A percentile compares a stretch with the other conserved stretches of the same genome.
phyloP scores from a whole-genome alignment of 2,113 vertebrate species.

The Strigops habroptila region DNA sequence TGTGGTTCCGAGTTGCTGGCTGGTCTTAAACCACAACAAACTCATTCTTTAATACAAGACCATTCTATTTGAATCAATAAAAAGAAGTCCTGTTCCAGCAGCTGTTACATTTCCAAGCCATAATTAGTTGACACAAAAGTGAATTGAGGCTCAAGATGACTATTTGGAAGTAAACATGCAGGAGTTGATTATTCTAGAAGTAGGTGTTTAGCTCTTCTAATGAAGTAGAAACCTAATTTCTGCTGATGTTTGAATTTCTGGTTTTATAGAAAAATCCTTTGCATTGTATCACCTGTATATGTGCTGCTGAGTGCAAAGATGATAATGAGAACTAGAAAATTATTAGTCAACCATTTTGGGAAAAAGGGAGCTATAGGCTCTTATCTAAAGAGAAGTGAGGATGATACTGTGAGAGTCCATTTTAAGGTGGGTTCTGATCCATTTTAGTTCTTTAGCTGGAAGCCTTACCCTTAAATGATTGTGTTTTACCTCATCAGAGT shows the following conservation, averaged over 20 bases:
- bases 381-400: background rate
- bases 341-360: background rate
- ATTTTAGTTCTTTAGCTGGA: background rate
- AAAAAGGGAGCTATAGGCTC: background rate
- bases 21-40: too few relatives aligned
- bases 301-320: background rate
- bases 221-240: background rate
- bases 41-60: background rate
- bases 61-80: background rate
- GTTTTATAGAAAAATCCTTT: background rate
- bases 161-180: background rate
- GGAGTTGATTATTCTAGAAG: background rate
- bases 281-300: background rate
- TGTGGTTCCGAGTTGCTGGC: too few relatives aligned
- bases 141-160: background rate
- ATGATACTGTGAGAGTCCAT: background rate
- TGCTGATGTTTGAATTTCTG: background rate
- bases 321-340: background rate
- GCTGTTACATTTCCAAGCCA: background rate
- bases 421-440: background rate
- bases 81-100: background rate
- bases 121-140: background rate
- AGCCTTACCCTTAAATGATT: background rate
- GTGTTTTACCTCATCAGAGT: background rate
- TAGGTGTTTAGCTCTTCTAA: background rate